Evolutionary conservation across 2,113 vertebrate genomes (phyloP), one percentile per base, ranked within the genome.

Genomic region (Neolamprologus ventralis): DNA sequence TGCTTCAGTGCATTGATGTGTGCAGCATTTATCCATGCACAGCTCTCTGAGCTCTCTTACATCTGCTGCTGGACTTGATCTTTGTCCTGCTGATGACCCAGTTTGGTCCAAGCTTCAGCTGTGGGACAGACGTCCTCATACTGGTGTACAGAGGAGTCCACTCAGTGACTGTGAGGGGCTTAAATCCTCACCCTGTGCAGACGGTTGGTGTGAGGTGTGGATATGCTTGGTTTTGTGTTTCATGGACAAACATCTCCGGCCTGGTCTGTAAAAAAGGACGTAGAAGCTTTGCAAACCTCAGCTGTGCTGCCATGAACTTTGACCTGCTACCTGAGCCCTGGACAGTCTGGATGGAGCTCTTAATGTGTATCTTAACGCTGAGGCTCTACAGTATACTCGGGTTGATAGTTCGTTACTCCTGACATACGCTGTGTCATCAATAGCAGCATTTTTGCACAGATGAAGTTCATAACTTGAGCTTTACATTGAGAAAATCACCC

Each of bases 171-270:
- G 33, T 13, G 4, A 8, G 0, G 11, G 17, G 11, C 11, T 37
- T 37, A 37, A n/a, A 65, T 0, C 60, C 60, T 37, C 60, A 35
- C 8, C 9, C 0, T 11, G 9, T 2, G 14, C 57, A 31, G 57
- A 17, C 10, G 6, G 10, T 0, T n/a, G 60, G 31, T 2, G 17
- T 65, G 19, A 37, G 19, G 63, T 21, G 55, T 0, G 0, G 31
- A 65, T 12, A n/a, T 65, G 60, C 4, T 37, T 65, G 33, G 60
- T 21, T 65, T 37, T 40, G 2, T 23, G 63, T 4, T 40, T 40
- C 12, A 40, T 9, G 33, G 3, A 6, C 7, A 40, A 68, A 68
- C n/a, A 40, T 4, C n/a, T 40, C 63, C 2, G 2, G 19, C 12
- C n/a, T 68, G 35, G n/a, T 71, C 12, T 71, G 35, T 71, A 7